Base-by-base conservation (phyloP, 2,888 invertebrate genomes). In the Cephus runcator region DNA sequence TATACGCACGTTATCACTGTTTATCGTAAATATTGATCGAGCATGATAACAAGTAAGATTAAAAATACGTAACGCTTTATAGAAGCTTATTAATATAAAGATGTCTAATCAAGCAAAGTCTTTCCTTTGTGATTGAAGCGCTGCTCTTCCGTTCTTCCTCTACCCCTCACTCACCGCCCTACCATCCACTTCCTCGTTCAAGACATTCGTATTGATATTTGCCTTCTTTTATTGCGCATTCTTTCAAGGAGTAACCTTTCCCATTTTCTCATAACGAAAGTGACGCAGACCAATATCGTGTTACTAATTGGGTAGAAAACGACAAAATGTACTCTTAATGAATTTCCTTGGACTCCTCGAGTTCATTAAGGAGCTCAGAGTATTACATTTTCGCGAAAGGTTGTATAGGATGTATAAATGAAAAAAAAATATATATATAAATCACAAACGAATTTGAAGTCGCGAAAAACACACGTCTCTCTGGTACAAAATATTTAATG, bases 181-280 rank as follows among this genome's bases (percentile, higher is more conserved):
- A 23, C 15, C 15, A 31, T 15, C 76, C 77, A n/a, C 73, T 74
- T 30, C n/a, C 69, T 34, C 73, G 36, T 71, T 35, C 69, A 35
- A 35, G 40, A 69, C 40, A 73, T 79, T 78, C 82, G 78, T 85
- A 86, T 85, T 86, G 87, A 86, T 85, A 82, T 87, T 87, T 86
- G 79, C 81, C 77, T 83, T 85, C 82, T 84, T 84, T 87, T 86
- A 86, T 85, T 86, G 81, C 84, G 33, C 73, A 69, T 74, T 74
- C 76, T 71, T 78, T 69, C 73, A 75, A 73, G 15, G 31, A 33
- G 71, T 71, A 71, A 15, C 74, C 74, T n/a, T 74, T 74, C 74
- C 35, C 23, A 30, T 34, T 34, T 35, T 34, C n/a, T 74, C 34
- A 74, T 74, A 34, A 33, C 35, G 74, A 74, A 74, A 74, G 35